Conservation (phyloP, 2,113 vertebrate species). For the Hydrochoerus hydrochaeris region DNA sequence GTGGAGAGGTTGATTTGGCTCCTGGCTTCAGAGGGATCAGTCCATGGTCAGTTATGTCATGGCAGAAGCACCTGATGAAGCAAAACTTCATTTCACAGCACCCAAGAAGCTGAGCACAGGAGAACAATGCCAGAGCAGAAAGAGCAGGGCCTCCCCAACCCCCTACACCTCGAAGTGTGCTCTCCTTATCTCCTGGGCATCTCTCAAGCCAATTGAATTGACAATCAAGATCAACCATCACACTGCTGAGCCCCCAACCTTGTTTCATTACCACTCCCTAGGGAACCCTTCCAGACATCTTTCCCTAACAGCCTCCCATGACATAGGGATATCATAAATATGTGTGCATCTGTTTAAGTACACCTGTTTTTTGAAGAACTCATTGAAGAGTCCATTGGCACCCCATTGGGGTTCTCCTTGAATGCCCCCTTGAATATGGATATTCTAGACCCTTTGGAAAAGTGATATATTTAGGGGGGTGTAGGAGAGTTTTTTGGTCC, state of each 20-base stretch:
- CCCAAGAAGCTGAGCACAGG: background rate
- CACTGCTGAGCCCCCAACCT: background rate
- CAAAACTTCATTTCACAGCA: background rate
- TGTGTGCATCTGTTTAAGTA: accelerated
- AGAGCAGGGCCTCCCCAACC: no score
- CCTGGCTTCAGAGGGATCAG: background rate
- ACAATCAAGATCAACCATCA: background rate
- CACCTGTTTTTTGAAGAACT: background rate
- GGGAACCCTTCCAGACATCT: background rate
- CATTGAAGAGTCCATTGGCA: no score
- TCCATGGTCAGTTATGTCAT: background rate
- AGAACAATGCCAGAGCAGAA: background rate
- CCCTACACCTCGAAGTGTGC: background rate
- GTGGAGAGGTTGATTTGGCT: background rate
- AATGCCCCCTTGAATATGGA: background rate
- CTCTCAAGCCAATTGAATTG: background rate
- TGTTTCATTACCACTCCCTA: background rate
- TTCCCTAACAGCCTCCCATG: accelerated
- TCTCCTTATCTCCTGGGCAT: background rate
- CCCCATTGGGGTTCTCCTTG: background rate
- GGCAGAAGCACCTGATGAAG: background rate
- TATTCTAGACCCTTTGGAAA: background rate
- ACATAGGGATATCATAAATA: background rate
- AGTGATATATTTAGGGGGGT: background rate
- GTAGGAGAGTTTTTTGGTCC: background rate